phyloP scores from a whole-genome alignment of 2,888 invertebrate species.

The Lysandra coridon region DNA sequence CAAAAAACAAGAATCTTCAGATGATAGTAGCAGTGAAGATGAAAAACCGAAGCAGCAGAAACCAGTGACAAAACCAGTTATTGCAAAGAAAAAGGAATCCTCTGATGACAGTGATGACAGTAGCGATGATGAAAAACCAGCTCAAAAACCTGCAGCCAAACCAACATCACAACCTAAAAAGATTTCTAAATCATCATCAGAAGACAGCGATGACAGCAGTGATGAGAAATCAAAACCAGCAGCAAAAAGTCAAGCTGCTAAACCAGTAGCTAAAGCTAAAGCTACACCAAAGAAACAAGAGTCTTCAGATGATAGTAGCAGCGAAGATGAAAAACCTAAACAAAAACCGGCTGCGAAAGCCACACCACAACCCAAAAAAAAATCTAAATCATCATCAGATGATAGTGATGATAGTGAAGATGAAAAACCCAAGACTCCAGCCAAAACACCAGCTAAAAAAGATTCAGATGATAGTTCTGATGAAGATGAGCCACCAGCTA shows the following conservation, averaged over 20 bases:
- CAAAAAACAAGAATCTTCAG: conserved; percentile 57
- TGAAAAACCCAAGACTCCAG: conserved; percentile 42
- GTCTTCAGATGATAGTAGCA: conserved; percentile 61
- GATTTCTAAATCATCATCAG: conserved; percentile 42
- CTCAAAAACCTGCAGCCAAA: conserved; percentile 42
- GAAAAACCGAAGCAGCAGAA: conserved; percentile 53
- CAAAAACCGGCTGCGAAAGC: conserved; percentile 37
- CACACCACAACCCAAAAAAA: conserved; percentile 26
- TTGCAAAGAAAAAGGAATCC: conserved; percentile 54
- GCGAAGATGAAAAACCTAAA: conserved; percentile 59
- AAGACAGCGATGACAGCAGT: conserved; percentile 49
- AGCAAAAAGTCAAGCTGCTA: conserved; percentile 43
- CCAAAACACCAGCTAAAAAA: conserved; percentile 48
- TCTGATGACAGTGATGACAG: conserved; percentile 54
- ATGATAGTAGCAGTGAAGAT: conserved; percentile 61
- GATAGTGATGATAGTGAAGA: conserved; percentile 49
- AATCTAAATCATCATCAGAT: conserved; percentile 45
- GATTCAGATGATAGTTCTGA: conserved; percentile 61
- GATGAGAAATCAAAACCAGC: conserved; percentile 46
- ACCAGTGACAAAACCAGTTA: conserved; percentile 35
- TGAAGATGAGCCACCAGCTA: conserved; percentile 51
- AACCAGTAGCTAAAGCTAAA: conserved; percentile 44
- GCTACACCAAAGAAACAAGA: conserved; percentile 51
- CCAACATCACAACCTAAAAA: conserved; percentile 26
- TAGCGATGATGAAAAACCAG: conserved; percentile 63